These are phyloP conservation scores for Rhinatrema bivittatum DNA, from an alignment of 2,797 vertebrate species.

Conservation along the genomic window DNA sequence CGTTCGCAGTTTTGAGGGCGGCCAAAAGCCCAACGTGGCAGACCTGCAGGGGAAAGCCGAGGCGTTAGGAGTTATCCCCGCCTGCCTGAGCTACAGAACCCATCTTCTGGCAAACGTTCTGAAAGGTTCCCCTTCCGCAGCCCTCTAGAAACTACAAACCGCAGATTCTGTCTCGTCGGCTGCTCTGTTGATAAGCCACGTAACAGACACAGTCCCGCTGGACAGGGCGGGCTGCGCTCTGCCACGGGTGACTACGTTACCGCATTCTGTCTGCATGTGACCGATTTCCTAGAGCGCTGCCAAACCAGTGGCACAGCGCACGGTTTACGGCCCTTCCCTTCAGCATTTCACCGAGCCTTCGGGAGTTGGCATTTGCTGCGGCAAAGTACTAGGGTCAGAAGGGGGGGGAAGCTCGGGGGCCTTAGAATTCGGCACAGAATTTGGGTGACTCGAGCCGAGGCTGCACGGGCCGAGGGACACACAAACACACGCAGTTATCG, in stretches of 20 bases:
- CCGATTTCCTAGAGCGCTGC: constrained; percentile 40
- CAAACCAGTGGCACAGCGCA: constrained; percentile 39
- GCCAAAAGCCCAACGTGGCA: too few species aligned
- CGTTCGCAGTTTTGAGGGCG: too few species aligned
- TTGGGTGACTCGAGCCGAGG: too few species aligned
- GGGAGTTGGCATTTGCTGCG: constrained; percentile 39
- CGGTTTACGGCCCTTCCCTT: constrained; percentile 30
- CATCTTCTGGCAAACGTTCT: constrained; percentile 35
- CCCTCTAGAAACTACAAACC: constrained; percentile 28
- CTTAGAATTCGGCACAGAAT: too few species aligned
- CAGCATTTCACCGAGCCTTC: constrained; percentile 27
- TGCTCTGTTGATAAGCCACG: constrained; percentile 43
- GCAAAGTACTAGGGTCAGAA: too few species aligned
- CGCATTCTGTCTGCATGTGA: constrained; percentile 39
- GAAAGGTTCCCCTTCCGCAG: constrained; percentile 35
- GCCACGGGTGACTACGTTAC: constrained; percentile 34
- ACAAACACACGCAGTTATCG: too few species aligned
- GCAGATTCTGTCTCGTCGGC: constrained; percentile 48
- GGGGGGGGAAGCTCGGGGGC: background rate
- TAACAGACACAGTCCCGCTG: constrained; percentile 42
- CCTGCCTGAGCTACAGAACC: constrained; percentile 37
- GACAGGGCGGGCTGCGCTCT: constrained; percentile 38
- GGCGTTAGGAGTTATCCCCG: too few species aligned
- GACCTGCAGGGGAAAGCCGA: too few species aligned
- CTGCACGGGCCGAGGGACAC: too few species aligned